Conservation (phyloP, 2,797 vertebrate species). For the Coranthus polyacanthus region DNA sequence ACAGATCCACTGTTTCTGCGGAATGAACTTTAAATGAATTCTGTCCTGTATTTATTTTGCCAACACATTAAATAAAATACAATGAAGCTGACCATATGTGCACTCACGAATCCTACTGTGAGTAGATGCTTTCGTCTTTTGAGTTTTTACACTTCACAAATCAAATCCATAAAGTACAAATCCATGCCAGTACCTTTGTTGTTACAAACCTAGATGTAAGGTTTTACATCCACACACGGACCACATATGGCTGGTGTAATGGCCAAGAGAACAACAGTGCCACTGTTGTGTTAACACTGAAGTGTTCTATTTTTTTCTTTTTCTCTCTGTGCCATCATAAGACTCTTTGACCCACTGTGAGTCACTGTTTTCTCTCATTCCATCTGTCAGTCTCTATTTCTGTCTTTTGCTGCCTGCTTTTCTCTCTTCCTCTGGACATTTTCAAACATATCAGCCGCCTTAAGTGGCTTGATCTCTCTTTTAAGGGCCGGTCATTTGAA, state of each 20-base stretch:
- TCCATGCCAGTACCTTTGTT: slow-evolving; percentile 32
- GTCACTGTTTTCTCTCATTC: slow-evolving; percentile 62
- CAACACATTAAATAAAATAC: no score
- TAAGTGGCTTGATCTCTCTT: slow-evolving; percentile 36
- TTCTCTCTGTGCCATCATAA: slow-evolving; percentile 40
- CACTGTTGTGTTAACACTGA: slow-evolving; percentile 54
- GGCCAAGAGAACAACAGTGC: slow-evolving; percentile 73
- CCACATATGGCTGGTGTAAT: slow-evolving; percentile 66
- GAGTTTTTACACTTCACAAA: slow-evolving; percentile 14
- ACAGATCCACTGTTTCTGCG: no score
- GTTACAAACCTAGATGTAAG: slow-evolving; percentile 51
- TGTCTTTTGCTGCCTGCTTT: slow-evolving; percentile 25
- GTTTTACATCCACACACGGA: slow-evolving; percentile 52
- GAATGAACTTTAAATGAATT: no score
- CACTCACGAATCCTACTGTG: not conserved
- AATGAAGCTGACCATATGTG: not conserved
- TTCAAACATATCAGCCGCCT: slow-evolving; percentile 41
- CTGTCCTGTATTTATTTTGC: no score
- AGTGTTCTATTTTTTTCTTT: slow-evolving; percentile 19
- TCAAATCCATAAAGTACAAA: slow-evolving; percentile 27
- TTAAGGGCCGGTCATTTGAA: slow-evolving; percentile 9
- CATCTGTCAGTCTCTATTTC: slow-evolving; percentile 65
- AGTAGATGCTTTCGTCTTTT: not conserved
- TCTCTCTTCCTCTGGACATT: slow-evolving; percentile 39
- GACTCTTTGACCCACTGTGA: slow-evolving; percentile 66